Percentiles rank a stretch among this genome's conserved stretches.
phyloP scores from a whole-genome alignment of 2,797 vertebrate genomes.

The Helostoma temminkii region DNA sequence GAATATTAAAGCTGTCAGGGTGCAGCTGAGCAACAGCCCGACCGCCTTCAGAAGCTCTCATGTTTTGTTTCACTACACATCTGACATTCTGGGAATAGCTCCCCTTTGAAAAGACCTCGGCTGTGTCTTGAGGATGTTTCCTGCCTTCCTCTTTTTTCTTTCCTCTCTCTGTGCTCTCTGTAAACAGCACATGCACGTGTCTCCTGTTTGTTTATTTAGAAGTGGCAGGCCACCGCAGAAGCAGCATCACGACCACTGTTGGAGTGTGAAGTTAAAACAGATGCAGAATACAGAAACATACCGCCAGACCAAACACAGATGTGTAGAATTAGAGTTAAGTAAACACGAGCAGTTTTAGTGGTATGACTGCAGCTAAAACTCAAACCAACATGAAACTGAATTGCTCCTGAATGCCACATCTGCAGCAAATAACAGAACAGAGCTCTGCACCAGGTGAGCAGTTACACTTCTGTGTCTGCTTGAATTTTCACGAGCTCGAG shows the following conservation, averaged over 20 bases:
- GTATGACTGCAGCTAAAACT: conserved; percentile 5
- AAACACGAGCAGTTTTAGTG: conserved; percentile 4
- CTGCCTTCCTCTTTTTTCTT: conserved; percentile 19
- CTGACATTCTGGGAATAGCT: conserved; percentile 52
- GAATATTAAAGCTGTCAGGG: conserved; percentile 60
- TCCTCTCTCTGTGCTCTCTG: conserved; percentile 18
- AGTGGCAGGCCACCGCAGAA: conserved; percentile 13
- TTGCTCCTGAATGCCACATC: conserved; percentile 26
- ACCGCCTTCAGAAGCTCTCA: conserved; percentile 41
- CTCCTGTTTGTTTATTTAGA: conserved; percentile 50
- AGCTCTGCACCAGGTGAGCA: conserved; percentile 24
- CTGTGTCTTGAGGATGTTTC: conserved; percentile 48
- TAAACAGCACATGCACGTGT: conserved; percentile 47
- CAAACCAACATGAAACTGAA: conserved; percentile 6
- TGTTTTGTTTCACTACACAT: conserved; percentile 40
- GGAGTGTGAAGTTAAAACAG: conserved; percentile 35
- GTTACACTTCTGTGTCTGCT: background rate
- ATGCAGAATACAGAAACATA: background rate
- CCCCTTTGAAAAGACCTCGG: conserved; percentile 35
- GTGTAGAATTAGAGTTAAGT: conserved; percentile 26
- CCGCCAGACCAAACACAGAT: conserved; percentile 23
- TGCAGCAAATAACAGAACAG: conserved; percentile 33
- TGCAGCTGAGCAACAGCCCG: conserved; percentile 61
- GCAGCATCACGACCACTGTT: conserved; percentile 8
- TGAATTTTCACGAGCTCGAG: background rate